Percentiles rank a stretch among this genome's conserved stretches.
phyloP scores from a whole-genome alignment of 2,888 invertebrate genomes.

The Chironomus tentans region DNA sequence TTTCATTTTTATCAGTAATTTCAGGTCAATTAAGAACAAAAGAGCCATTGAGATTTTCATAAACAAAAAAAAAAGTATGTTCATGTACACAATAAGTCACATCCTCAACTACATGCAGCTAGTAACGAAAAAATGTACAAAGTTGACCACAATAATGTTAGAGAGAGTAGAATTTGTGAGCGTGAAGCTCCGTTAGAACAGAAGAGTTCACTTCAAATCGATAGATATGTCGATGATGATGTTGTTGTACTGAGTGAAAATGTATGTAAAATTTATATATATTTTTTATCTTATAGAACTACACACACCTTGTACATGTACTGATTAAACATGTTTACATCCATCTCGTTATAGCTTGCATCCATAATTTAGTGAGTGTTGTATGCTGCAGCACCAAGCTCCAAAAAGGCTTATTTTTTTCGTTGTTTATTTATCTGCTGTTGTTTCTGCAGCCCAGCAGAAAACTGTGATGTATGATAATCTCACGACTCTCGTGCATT shows the following conservation, averaged over 20 bases:
- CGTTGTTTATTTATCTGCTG: background rate
- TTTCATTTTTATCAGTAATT: no score
- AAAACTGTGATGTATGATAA: background rate
- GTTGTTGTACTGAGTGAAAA: background rate
- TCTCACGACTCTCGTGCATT: background rate
- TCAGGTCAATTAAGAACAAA: no score
- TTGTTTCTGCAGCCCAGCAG: background rate
- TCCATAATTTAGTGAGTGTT: background rate
- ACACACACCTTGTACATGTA: conserved; percentile 22
- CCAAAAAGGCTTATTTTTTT: background rate
- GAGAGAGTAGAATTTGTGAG: no score
- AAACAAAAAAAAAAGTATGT: no score
- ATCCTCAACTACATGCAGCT: no score
- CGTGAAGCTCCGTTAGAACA: background rate
- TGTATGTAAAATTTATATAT: background rate
- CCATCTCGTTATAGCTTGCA: conserved; percentile 18
- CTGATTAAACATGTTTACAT: conserved; percentile 23
- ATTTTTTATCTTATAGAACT: background rate
- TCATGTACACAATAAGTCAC: no score
- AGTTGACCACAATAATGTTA: no score
- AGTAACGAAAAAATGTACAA: no score
- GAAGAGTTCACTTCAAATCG: background rate
- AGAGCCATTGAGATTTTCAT: no score
- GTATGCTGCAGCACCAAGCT: no score
- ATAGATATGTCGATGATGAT: background rate